Evolutionary conservation across 2,797 vertebrate species (phyloP).

Genomic region (Spinus olivaceus): DNA sequence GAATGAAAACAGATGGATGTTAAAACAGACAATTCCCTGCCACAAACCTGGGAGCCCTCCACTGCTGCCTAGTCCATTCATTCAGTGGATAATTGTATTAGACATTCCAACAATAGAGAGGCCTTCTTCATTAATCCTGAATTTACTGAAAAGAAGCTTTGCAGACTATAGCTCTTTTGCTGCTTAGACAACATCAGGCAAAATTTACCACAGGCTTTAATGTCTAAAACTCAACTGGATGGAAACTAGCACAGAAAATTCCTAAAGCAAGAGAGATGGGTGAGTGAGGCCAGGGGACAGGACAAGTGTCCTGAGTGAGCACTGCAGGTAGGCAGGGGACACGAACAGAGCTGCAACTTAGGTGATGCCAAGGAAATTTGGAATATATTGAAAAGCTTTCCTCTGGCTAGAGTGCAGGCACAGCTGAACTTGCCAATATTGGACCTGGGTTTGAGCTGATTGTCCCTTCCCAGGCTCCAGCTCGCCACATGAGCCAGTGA

Average conservation of each 20-base stretch:
- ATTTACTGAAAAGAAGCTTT: constrained; percentile 65
- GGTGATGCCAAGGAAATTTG: not conserved
- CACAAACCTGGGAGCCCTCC: constrained; percentile 56
- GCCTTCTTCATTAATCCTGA: constrained; percentile 66
- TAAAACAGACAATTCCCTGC: constrained; percentile 66
- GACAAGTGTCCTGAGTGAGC: not conserved
- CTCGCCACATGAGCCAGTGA: not conserved
- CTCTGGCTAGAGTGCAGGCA: accelerated
- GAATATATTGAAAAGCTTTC: not conserved
- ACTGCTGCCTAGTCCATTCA: constrained; percentile 48
- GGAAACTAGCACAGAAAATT: not conserved
- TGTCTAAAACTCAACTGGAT: not conserved
- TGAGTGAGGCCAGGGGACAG: not conserved
- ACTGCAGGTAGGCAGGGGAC: not conserved
- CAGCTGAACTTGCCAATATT: not conserved
- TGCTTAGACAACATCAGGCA: constrained; percentile 3
- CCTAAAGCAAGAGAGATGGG: not conserved
- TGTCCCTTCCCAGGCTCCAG: not conserved
- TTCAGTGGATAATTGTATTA: constrained; percentile 66
- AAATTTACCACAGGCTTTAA: constrained; percentile 4
- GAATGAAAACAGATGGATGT: constrained; percentile 73
- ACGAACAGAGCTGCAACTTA: not conserved
- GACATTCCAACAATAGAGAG: constrained; percentile 64
- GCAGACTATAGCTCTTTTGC: constrained; percentile 5
- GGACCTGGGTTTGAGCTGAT: not conserved